Evolutionary conservation across 2,888 invertebrate genomes (phyloP), one percentile per base, ranked within the genome.

Genomic region (Hipparchia sbordonii): DNA sequence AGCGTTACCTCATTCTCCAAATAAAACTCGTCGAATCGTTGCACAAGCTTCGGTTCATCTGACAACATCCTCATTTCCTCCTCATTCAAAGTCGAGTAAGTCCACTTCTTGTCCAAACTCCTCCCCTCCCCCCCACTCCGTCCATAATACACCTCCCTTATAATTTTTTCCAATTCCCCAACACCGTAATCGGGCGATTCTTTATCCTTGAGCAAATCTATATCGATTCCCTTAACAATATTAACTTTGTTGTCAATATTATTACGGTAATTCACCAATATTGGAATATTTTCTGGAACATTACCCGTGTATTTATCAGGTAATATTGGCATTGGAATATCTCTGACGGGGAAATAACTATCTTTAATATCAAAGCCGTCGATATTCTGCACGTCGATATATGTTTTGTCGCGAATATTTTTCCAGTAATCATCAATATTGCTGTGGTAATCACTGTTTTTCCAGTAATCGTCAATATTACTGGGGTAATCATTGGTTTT

Each of bases 1-100:
- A 23, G 23, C 1, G 23, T 82, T 75, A 95, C 95, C 81, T 91
- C 87, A 82, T 95, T 95, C 2, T 91, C 90, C 70, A 95, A 85
- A 1, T 80, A 79, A 0, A 80, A 76, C 0, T 84, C 86, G 23
- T 86, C 84, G n/a, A 79, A 77, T 10, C 80, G 81, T 13, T 88
- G 83, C 2, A 90, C 87, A 0, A 86, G 71, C 67, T 65, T 74
- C 0, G 91, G 89, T 0, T 89, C 89, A 73, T 92, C 91, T 0
- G 88, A 82, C 57, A 92, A 66, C 90, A 91, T 90, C 63, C 89
- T 82, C 84, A 89, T 80, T 48, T 90, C 91, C 0, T 88, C 89
- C 2, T 83, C 84, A 67, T 75, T 87, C 10, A 90, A 57, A 45
- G 72, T 81, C 0, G 85, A 83, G 65, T 82, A 89, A 33, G 70